Evolutionary conservation across 64 coral and sea anemone genomes (phyloP).

Genomic region (Dendronephthya gigantea): DNA sequence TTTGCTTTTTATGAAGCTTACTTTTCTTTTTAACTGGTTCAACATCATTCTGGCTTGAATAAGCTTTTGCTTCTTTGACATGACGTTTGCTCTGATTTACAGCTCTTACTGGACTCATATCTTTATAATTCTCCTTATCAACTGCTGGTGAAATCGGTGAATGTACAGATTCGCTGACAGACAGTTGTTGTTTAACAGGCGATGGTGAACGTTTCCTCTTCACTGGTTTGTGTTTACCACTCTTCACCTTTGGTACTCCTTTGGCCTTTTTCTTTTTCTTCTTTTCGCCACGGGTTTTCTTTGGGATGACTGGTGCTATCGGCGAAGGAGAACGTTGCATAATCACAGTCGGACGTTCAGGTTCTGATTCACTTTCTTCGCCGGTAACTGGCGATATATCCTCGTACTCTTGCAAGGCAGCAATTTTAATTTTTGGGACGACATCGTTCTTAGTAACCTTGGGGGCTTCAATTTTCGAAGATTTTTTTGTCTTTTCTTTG

Average conservation of each 20-base stretch:
- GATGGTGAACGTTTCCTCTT: background rate
- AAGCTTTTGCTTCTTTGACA: background rate
- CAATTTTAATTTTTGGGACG: constrained; percentile 20
- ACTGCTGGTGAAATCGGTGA: background rate
- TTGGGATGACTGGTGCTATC: background rate
- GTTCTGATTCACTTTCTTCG: constrained; percentile 60
- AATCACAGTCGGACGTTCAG: constrained; percentile 65
- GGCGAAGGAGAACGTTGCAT: constrained; percentile 55
- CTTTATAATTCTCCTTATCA: background rate
- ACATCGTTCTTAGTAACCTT: constrained; percentile 68
- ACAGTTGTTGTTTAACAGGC: background rate
- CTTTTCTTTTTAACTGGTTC: constrained; percentile 47
- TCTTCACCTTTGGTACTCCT: background rate
- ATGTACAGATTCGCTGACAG: background rate
- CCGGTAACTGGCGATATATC: constrained; percentile 97
- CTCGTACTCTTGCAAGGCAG: constrained; percentile 59
- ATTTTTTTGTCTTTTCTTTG: constrained; percentile 62
- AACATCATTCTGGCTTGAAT: background rate
- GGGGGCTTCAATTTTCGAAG: constrained; percentile 63
- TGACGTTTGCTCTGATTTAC: background rate
- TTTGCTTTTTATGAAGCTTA: constrained; percentile 25
- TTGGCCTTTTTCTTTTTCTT: constrained; percentile 5
- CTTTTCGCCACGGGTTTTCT: background rate
- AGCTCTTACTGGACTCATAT: background rate
- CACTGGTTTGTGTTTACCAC: background rate